These are phyloP conservation scores for Geophilus truncorum DNA, from an alignment of 2,888 invertebrate genomes.

Conservation along the genomic window DNA sequence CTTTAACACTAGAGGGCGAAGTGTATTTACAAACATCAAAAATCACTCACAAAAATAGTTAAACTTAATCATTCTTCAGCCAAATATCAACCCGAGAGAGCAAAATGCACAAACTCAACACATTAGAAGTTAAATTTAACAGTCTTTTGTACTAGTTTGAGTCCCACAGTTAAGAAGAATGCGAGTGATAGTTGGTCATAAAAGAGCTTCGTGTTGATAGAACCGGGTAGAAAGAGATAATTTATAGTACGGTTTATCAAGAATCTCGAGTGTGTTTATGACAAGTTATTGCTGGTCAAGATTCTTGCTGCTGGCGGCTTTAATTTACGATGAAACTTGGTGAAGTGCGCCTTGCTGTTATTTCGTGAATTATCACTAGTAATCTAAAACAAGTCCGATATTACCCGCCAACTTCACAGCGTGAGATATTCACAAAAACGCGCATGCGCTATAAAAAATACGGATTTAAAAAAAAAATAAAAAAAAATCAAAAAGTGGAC, in stretches of 20 bases:
- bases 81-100: too few relatives aligned
- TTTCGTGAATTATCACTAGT: conserved; percentile 9
- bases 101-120: too few relatives aligned
- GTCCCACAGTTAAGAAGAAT: background rate
- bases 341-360: conserved; percentile 20
- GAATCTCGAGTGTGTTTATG: conserved; percentile 6
- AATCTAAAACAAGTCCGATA: background rate
- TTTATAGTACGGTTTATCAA: background rate
- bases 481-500: too few relatives aligned
- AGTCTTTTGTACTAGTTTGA: background rate
- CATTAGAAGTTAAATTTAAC: too few relatives aligned
- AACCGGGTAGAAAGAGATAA: background rate
- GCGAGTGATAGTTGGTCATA: background rate
- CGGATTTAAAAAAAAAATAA: background rate
- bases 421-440: background rate
- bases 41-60: too few relatives aligned
- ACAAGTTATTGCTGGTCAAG: conserved; percentile 16
- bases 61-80: too few relatives aligned
- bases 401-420: conserved; percentile 12
- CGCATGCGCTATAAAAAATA: background rate
- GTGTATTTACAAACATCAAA: too few relatives aligned
- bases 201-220: background rate
- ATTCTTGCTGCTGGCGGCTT: conserved; percentile 13
- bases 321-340: conserved; percentile 6
- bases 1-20: too few relatives aligned